These are phyloP conservation scores for Neodiprion virginianus DNA, from an alignment of 1,140 invertebrate genomes.

Conservation along the genomic window DNA sequence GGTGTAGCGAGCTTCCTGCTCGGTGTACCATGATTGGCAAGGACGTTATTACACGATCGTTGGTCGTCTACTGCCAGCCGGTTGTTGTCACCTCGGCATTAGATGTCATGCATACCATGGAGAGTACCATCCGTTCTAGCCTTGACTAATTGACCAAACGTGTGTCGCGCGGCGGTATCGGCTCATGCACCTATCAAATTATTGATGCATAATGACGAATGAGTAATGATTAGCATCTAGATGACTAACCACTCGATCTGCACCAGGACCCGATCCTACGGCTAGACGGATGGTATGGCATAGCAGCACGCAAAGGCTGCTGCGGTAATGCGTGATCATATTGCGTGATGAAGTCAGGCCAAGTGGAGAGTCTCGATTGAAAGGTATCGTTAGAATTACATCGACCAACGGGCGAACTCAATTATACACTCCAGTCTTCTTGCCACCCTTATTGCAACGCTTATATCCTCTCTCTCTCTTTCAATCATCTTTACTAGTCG, in stretches of 20 bases:
- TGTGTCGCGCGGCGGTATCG: not conserved
- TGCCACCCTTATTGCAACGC: too few relatives aligned
- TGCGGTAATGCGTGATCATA: not conserved
- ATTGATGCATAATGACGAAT: conserved; percentile 6
- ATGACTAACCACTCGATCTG: not conserved
- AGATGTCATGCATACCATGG: too few relatives aligned
- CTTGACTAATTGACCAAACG: not conserved
- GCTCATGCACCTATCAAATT: not conserved
- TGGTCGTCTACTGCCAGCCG: too few relatives aligned
- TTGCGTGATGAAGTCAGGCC: not conserved
- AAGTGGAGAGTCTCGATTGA: conserved; percentile 2
- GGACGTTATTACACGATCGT: too few relatives aligned
- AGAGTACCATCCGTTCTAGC: not conserved
- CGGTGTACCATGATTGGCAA: too few relatives aligned
- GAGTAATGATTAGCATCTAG: not conserved
- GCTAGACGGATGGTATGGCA: not conserved
- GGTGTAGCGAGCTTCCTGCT: too few relatives aligned
- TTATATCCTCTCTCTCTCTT: too few relatives aligned
- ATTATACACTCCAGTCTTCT: too few relatives aligned
- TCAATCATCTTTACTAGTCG: too few relatives aligned
- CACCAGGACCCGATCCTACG: not conserved
- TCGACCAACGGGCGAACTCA: not conserved
- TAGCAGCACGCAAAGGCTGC: not conserved
- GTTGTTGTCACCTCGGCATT: too few relatives aligned
- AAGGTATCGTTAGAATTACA: not conserved